Percentiles rank a stretch among this genome's conserved stretches.
Evolutionary conservation across 2,113 vertebrate genomes (phyloP).

Genomic region (Charina bottae): DNA sequence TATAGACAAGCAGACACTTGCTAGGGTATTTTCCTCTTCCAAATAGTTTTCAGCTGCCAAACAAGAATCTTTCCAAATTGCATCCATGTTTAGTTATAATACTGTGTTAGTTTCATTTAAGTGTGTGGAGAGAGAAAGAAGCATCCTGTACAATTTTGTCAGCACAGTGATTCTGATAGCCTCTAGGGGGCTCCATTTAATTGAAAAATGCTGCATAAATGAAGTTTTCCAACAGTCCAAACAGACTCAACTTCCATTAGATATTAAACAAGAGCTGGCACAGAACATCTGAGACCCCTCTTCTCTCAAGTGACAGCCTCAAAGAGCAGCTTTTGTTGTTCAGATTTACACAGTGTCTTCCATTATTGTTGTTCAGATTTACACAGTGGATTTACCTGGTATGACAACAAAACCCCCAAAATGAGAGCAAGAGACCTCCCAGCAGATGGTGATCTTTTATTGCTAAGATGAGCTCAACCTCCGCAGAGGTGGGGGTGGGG

Average conservation of each 20-base stretch:
- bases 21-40: conserved; percentile 21
- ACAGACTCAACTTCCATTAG: not conserved
- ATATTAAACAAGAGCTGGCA: not conserved
- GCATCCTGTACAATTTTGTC: not conserved
- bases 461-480: not conserved
- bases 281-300: not conserved
- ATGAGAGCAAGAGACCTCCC: too few relatives aligned
- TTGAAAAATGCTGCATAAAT: conserved; percentile 10
- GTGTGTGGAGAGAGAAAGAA: not conserved
- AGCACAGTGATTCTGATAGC: not conserved
- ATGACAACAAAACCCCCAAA: not conserved
- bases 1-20: not conserved
- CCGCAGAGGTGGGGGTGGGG: not conserved
- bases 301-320: not conserved
- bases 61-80: not conserved
- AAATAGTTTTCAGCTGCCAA: conserved; percentile 12
- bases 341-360: not conserved
- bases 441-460: not conserved
- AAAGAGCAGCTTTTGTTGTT: not conserved
- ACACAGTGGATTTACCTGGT: not conserved
- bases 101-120: not conserved
- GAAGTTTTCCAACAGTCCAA: not conserved
- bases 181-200: conserved; percentile 17
- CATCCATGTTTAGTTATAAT: not conserved
- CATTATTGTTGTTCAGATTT: not conserved